Evolutionary conservation across 2,113 vertebrate genomes (phyloP), one percentile per base, ranked within the genome.

Genomic region (Cyphomyrus plagiostoma): DNA sequence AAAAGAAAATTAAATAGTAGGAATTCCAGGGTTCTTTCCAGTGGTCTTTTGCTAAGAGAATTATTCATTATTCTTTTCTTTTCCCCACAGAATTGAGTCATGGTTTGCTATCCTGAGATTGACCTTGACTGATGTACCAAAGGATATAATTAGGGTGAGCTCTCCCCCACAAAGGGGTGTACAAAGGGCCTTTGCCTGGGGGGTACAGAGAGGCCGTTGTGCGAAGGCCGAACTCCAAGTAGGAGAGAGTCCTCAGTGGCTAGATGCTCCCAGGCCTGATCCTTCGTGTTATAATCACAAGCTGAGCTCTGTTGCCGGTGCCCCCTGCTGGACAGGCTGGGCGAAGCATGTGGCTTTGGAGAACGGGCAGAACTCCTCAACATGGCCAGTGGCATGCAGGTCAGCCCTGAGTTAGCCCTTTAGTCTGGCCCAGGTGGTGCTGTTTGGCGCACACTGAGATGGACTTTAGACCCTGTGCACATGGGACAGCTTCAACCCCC

Each of bases 161-260:
- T 4, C 42, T n/a, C 26, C 6, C 49, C 53, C 46, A 46, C 11
- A 21, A 87, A 87, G 21, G n/a, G 53, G 35, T 86, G 53, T 52
- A 52, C 83, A 85, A 46, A 86, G 50, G 26, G n/a, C 66, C 10
- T 50, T 77, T 49, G 15, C 26, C 66, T 39, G 39, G 88, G 23
- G 39, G 88, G 66, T 26, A 89, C 88, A 89, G 66, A 80, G 88
- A n/a, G n/a, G 39, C 35, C n/a, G n/a, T 88, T 88, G 88, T 80
- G 46, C 26, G 9, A 66, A 15, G 70, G 58, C 35, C 13, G 35
- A 46, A 66, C 56, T 58, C 39, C 52, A 42, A 46, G 19, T 88
- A 23, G 50, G 66, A 89, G 46, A 15, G 15, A 23, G 62, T 30
- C n/a, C 21, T 49, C 13, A 11, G 26, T 50, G n/a, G n/a, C 45